phyloP scores from a whole-genome alignment of 2,113 vertebrate genomes.

The Corythornis madagascariensis region DNA sequence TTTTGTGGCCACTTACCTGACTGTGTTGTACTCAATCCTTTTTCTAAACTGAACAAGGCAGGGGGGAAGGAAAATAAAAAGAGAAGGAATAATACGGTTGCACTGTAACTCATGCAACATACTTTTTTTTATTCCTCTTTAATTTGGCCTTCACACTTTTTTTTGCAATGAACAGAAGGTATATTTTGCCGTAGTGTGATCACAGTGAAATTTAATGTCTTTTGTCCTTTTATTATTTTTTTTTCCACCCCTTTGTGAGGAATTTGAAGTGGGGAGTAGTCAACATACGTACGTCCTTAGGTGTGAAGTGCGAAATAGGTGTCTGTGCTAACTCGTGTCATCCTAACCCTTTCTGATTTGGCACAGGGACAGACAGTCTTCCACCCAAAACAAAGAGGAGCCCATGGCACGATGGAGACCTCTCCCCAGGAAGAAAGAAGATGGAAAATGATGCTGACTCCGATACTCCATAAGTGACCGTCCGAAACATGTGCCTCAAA shows the following conservation, averaged over 20 bases:
- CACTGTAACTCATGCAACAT: conserved; percentile 86
- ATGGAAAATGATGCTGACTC: not conserved
- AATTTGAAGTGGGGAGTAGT: conserved; percentile 52
- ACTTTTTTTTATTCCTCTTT: conserved; percentile 71
- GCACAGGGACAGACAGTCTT: conserved; percentile 61
- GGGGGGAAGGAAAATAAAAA: conserved; percentile 65
- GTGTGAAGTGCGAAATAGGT: conserved; percentile 66
- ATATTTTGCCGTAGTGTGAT: conserved; percentile 77
- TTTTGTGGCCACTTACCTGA: conserved; percentile 89
- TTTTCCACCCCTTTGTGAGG: conserved; percentile 54
- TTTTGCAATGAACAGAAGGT: conserved; percentile 84
- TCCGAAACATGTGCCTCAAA: conserved; percentile 66
- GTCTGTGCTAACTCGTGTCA: conserved; percentile 72
- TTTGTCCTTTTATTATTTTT: conserved; percentile 62
- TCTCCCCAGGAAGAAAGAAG: not conserved
- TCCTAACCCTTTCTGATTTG: conserved; percentile 63
- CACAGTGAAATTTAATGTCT: conserved; percentile 83
- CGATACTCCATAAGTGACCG: not conserved
- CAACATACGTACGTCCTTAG: conserved; percentile 41
- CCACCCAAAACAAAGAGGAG: not conserved
- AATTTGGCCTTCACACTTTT: conserved; percentile 86
- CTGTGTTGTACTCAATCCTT: conserved; percentile 83
- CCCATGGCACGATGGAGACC: rapidly evolving
- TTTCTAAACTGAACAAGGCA: conserved; percentile 78
- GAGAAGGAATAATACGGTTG: conserved; percentile 76